Evolutionary conservation across 1,140 invertebrate genomes (phyloP), one percentile per base, ranked within the genome.

Genomic region (Caenorhabditis brenneri): DNA sequence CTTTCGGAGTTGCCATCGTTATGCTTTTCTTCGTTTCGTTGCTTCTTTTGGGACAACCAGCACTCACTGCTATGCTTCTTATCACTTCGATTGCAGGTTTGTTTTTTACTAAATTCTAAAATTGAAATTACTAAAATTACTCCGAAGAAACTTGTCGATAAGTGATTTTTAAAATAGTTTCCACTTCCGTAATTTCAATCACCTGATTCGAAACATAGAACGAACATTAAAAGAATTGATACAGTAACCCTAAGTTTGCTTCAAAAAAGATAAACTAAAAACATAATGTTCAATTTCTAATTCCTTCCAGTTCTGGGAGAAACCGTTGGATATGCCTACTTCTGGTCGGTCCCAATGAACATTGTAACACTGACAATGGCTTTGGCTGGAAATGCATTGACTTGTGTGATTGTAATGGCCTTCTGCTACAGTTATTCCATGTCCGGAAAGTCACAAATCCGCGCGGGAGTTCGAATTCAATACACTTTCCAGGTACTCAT

Each of bases 391-490:
- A 83, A 86, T 51, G 85, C 85, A 0, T 48, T 86, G 46, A 84
- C 85, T 31, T 80, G 79, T 31, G 83, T 85, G 6, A 65, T 86
- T n/a, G 83, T 80, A 16, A 81, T 86, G 39, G 58, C 83, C 15
- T 86, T 85, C 79, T 85, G 85, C 22, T 85, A 79, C 65, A 49
- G 39, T n/a, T 86, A 85, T 31, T 81, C 82, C 9, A 60, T 85
- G 51, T 78, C 83, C 39, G 83, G 83, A 24, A 84, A 80, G 22
- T 42, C 36, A 16, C 58, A 65, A 16, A 84, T 84, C 3, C 65
- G 74, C 19, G 80, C 74, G 3, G 69, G 48, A 48, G 55, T 58
- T n/a, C 74, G 84, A 48, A 81, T 85, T 60, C 84, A 85, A 31
- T 85, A 85, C 80, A 79, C 79, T 31, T 81, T 81, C 69, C 84